Evolutionary conservation across 2,888 invertebrate species (phyloP).

Genomic region (Drosophila fungiperda): DNA sequence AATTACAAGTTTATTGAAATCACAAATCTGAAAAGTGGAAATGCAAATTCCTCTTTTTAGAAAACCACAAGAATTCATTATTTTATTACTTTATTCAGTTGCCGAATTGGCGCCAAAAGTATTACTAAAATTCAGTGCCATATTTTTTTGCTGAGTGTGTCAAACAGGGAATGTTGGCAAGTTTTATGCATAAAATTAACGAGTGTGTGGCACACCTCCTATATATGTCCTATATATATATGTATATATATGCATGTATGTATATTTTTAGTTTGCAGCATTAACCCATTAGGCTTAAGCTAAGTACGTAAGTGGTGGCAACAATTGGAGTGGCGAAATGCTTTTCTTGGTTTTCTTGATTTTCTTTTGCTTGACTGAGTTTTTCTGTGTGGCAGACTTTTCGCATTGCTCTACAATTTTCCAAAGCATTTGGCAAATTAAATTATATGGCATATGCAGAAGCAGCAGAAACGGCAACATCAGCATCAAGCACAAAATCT

Average conservation of each 20-base stretch:
- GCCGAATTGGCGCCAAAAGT: neutral
- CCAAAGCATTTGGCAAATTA: slow-evolving; percentile 80
- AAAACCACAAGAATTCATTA: neutral
- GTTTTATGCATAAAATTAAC: slow-evolving; percentile 81
- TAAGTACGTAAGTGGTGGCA: slow-evolving; percentile 43
- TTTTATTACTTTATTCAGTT: no score
- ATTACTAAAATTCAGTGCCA: neutral
- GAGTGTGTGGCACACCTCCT: slow-evolving; percentile 76
- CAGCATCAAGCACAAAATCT: slow-evolving; percentile 35
- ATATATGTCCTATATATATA: neutral
- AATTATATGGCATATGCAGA: slow-evolving; percentile 70
- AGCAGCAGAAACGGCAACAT: slow-evolving; percentile 21
- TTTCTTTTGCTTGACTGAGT: slow-evolving; percentile 45
- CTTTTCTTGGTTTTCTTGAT: slow-evolving; percentile 27
- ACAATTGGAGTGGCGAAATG: slow-evolving; percentile 35
- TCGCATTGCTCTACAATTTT: slow-evolving; percentile 72
- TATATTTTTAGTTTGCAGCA: slow-evolving; percentile 57
- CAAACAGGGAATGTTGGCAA: slow-evolving; percentile 67
- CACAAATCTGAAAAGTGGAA: neutral
- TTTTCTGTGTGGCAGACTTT: slow-evolving; percentile 42
- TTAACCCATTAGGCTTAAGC: slow-evolving; percentile 71
- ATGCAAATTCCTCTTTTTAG: neutral
- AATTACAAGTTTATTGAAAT: neutral
- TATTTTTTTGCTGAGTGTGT: slow-evolving; percentile 4
- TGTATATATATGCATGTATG: slow-evolving; percentile 20